Conservation (phyloP, 2,797 vertebrate genomes). For the Hephaestus fuliginosus region DNA sequence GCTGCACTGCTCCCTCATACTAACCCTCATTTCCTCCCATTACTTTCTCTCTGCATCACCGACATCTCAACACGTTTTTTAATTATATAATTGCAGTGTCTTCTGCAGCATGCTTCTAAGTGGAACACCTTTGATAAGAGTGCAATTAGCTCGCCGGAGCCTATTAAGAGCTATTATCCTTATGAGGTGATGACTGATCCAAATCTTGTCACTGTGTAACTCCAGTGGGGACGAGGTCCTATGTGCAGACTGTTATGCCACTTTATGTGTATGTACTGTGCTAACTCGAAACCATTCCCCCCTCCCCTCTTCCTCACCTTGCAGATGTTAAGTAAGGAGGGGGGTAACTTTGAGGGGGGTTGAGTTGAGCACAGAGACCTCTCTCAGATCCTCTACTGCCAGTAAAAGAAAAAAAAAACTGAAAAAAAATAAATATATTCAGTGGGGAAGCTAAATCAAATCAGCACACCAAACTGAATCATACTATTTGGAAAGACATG, state of each 20-base stretch:
- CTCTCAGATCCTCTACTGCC: slow-evolving; percentile 78
- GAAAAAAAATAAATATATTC: slow-evolving; percentile 73
- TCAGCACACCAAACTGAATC: slow-evolving; percentile 53
- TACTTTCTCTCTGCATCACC: slow-evolving; percentile 31
- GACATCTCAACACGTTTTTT: slow-evolving; percentile 14
- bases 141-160: neutral
- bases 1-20: slow-evolving; percentile 32
- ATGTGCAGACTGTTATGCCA: slow-evolving; percentile 28
- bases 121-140: slow-evolving; percentile 18
- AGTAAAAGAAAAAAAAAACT: slow-evolving; percentile 53
- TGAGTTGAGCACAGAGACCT: slow-evolving; percentile 80
- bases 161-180: slow-evolving; percentile 13
- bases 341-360: slow-evolving; percentile 51
- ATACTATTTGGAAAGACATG: slow-evolving; percentile 61
- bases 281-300: slow-evolving; percentile 37
- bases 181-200: slow-evolving; percentile 31
- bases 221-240: neutral
- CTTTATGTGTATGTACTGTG: slow-evolving; percentile 43
- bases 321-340: slow-evolving; percentile 69
- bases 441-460: slow-evolving; percentile 73
- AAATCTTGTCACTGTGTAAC: slow-evolving; percentile 6
- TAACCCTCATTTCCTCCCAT: slow-evolving; percentile 26
- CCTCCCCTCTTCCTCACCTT: slow-evolving; percentile 44
- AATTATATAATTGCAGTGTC: slow-evolving; percentile 40
- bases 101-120: slow-evolving; percentile 32